Base-by-base conservation (phyloP, 2,113 vertebrate species). In the Nothocercus nigrocapillus region DNA sequence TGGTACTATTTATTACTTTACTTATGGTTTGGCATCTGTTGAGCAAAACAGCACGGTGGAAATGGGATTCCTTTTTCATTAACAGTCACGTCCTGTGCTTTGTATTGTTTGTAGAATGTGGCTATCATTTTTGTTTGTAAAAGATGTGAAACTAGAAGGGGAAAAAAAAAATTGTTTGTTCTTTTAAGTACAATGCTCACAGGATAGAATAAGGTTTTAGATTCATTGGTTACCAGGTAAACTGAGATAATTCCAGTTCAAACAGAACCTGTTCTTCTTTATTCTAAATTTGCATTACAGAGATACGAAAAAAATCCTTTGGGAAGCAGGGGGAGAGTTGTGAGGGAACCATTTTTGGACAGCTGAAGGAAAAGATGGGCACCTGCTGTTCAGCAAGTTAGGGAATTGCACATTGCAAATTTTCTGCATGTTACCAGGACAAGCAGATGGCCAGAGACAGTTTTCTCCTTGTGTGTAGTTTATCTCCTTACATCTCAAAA, bases 391-490 rank as follows among this genome's bases (percentile, higher is more conserved):
- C 82, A 94, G 73, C 69, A 97, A 93, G 95, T 95, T 92, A 91
- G 89, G 95, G 95, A 97, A 94, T 97, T 96, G 68, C 83, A 76
- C 88, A 89, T 79, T 97, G 88, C 83, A 95, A 5, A 89, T 96
- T 76, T 95, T 91, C 47, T 89, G 14, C 87, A 19, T 82, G 91
- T 81, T 95, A 93, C 82, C 80, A 85, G 88, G 84, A 94, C 88
- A 95, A 97, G 88, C 97, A 97, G 97, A 97, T 95, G 96, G 96
- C 75, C 89, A 88, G 94, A 97, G 95, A 90, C 70, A 83, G 14
- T 89, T 88, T 96, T 91, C 81, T 96, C 93, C 89, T 96, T 86
- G 86, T 54, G 54, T 91, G 82, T 73, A 94, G 87, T 97, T 96
- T 96, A 83, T 93, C 78, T 96, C 89, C 32, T 93, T 94, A 81